A percentile compares a stretch with the other conserved stretches of the same genome.
These are phyloP conservation scores for Drosophila paulistorum DNA, from an alignment of 1,140 invertebrate genomes.

Conservation along the genomic window DNA sequence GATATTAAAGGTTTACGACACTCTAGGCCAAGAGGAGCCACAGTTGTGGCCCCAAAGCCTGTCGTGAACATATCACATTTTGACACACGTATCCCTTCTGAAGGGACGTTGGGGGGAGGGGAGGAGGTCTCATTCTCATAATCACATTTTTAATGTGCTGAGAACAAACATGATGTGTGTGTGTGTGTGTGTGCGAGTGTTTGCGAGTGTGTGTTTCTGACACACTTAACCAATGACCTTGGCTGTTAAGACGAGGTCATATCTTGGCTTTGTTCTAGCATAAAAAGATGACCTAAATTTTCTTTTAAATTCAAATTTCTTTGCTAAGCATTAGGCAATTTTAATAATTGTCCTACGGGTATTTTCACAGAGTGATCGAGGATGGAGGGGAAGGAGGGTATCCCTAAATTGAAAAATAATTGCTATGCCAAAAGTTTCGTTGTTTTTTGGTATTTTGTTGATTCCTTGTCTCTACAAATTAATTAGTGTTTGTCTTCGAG, in stretches of 20 bases:
- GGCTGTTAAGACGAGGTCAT: conserved; percentile 52
- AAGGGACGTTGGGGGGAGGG: not conserved
- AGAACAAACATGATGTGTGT: conserved; percentile 37
- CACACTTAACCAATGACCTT: conserved; percentile 59
- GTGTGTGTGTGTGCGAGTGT: conserved; percentile 27
- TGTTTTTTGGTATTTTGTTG: conserved; percentile 33
- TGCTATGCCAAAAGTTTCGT: conserved; percentile 37
- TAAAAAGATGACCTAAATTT: conserved; percentile 7
- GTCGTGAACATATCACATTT: conserved; percentile 9
- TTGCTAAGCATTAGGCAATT: conserved; percentile 32
- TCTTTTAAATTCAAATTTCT: conserved; percentile 10
- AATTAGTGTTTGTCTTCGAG: conserved; percentile 45
- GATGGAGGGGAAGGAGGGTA: conserved; percentile 20
- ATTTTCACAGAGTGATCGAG: conserved; percentile 13
- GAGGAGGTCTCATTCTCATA: conserved; percentile 34
- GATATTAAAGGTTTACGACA: not conserved
- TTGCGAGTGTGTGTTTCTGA: conserved; percentile 18
- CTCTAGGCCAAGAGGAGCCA: not conserved
- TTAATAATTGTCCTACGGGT: conserved; percentile 5
- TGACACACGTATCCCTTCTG: conserved; percentile 1
- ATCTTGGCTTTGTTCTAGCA: conserved; percentile 10
- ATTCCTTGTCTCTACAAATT: conserved; percentile 37
- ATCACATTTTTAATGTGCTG: conserved; percentile 72
- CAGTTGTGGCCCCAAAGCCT: conserved; percentile 5
- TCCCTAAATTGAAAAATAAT: conserved; percentile 71